phyloP scores from a whole-genome alignment of 2,113 vertebrate species.

The Gulo gulo region DNA sequence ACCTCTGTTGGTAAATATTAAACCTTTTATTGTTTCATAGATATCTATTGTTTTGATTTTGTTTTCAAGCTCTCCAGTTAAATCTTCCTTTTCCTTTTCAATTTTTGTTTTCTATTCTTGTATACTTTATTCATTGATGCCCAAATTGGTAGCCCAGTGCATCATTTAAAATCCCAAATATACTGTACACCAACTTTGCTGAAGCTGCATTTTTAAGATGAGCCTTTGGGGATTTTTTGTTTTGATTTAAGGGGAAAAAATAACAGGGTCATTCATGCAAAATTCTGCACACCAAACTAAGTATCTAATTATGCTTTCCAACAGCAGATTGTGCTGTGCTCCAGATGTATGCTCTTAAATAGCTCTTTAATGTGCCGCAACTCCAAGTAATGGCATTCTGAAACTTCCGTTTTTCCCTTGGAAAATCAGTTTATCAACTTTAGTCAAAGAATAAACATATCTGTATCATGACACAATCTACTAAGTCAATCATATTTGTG shows the following conservation, averaged over 20 bases:
- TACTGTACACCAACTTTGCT: not conserved
- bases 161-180: not conserved
- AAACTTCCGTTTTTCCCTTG: not conserved
- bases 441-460: constrained; percentile 17
- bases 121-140: not conserved
- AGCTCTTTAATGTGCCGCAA: constrained; percentile 19
- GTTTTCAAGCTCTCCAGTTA: not conserved
- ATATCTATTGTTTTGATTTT: not conserved
- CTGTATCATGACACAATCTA: not conserved
- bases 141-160: not conserved
- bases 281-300: constrained; percentile 39
- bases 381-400: not conserved
- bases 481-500: not conserved
- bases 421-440: constrained; percentile 34
- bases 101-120: not conserved
- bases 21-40: not conserved
- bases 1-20: not conserved
- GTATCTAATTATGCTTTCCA: constrained; percentile 55
- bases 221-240: constrained; percentile 21
- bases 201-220: constrained; percentile 14
- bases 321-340: not conserved
- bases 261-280: constrained; percentile 42
- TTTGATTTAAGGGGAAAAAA: constrained; percentile 23
- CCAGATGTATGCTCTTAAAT: constrained; percentile 35
- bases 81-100: not conserved